Evolutionary conservation across 2,113 vertebrate species (phyloP).

Genomic region (Gila orcuttii): DNA sequence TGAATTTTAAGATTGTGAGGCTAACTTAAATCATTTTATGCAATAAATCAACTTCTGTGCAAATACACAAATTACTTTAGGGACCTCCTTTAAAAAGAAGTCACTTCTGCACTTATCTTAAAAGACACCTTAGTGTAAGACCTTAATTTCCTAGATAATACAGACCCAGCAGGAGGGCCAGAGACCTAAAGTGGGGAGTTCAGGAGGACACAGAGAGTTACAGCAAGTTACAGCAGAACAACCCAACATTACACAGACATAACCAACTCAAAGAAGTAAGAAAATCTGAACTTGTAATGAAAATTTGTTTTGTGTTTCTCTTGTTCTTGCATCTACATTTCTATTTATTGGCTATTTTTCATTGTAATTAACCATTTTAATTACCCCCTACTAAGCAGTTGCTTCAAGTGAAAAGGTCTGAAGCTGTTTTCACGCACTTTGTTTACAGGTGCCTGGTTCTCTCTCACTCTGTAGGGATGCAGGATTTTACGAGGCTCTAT

Average conservation of each 20-base stretch:
- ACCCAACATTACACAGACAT: background rate
- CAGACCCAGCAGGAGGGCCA: slow-evolving; percentile 61
- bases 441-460: slow-evolving; percentile 42
- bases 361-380: background rate
- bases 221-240: background rate
- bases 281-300: background rate
- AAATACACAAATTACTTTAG: slow-evolving; percentile 47
- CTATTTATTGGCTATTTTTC: background rate
- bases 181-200: background rate
- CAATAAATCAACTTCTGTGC: background rate
- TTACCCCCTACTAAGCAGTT: slow-evolving; percentile 5
- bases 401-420: background rate
- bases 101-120: slow-evolving; percentile 68
- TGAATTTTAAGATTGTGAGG: background rate
- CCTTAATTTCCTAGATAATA: slow-evolving; percentile 71
- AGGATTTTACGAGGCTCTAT: slow-evolving; percentile 49
- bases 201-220: background rate
- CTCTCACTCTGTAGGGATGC: slow-evolving; percentile 46
- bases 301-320: background rate
- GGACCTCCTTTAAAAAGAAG: slow-evolving; percentile 63
- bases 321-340: background rate
- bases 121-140: slow-evolving; percentile 70
- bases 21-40: background rate
- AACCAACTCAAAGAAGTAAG: background rate
- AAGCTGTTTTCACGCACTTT: slow-evolving; percentile 46